Base-by-base conservation (phyloP, 2,797 vertebrate genomes). In the Lepus oiostolus region DNA sequence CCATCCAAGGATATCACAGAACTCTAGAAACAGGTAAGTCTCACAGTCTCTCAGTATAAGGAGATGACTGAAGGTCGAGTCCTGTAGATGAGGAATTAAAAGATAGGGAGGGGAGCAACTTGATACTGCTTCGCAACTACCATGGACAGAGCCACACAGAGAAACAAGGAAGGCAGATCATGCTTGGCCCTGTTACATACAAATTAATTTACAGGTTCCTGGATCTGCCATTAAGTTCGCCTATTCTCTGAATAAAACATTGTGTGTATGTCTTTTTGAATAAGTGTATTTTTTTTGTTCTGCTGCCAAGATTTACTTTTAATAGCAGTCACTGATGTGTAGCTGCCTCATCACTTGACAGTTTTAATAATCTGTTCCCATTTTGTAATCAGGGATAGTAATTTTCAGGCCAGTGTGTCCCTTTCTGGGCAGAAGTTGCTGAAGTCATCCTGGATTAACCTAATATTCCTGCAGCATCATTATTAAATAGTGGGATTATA, bases 371-470 rank as follows among this genome's bases (percentile, higher is more conserved):
- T 70, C 83, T 96, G 42, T 35, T 81, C 94, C 83, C 77, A 42
- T 58, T 96, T 96, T 94, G 42, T 93, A 97, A 97, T 97, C 94
- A 85, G 92, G 19, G 38, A 52, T 54, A 65, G 17, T 67, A 83
- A 91, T 88, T 94, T 95, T 89, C 63, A 62, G 52, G 70, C 8
- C 90, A 85, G 50, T 24, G 67, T 86, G 95, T 97, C 71, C 67
- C 97, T 32, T 96, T 90, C 79, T 47, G 96, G 62, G 67, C 71
- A 95, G 88, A 97, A 84, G 90, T 94, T 74, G 62, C 93, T 85
- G 32, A 38, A 94, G 70, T 65, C 90, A 94, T 97, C 97, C 96
- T 88, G 85, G 38, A 98, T 98, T 97, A 94, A 97, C 92, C 88
- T 90, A 85, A 95, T 93, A 90, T 90, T 94, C 95, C 81, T 92